Percentiles rank a stretch among this genome's conserved stretches.
Evolutionary conservation across 2,797 vertebrate species (phyloP).

Genomic region (Hippoglossus hippoglossus): DNA sequence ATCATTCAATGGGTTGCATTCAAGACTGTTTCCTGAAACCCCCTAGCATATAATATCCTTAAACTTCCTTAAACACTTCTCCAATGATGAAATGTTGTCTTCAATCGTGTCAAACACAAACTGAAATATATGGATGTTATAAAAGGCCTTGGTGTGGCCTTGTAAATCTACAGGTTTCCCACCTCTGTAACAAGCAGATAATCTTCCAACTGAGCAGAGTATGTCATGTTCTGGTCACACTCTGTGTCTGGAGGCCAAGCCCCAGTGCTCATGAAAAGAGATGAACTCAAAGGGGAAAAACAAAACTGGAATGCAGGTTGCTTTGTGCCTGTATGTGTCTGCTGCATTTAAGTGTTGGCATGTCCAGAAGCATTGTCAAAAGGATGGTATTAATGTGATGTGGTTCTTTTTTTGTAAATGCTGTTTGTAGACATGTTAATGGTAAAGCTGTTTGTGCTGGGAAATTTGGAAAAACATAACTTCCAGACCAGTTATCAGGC

Average conservation of each 20-base stretch:
- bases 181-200: background rate
- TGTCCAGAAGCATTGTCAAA: background rate
- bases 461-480: no score
- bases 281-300: slow-evolving; percentile 1
- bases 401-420: background rate
- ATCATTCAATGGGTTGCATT: background rate
- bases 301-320: slow-evolving; percentile 8
- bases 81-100: background rate
- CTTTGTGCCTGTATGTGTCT: slow-evolving; percentile 1
- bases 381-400: background rate
- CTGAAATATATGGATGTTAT: background rate
- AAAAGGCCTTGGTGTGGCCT: background rate
- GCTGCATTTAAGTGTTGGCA: background rate
- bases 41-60: background rate
- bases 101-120: background rate
- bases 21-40: no score
- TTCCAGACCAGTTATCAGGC: no score
- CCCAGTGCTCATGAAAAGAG: slow-evolving; percentile 1
- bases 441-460: background rate
- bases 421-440: background rate
- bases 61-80: background rate
- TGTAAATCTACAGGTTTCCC: background rate
- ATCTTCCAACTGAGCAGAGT: background rate
- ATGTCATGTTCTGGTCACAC: background rate
- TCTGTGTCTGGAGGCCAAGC: slow-evolving; percentile 9